Conservation (phyloP, 2,888 invertebrate species). For the Campaea margaritaria region DNA sequence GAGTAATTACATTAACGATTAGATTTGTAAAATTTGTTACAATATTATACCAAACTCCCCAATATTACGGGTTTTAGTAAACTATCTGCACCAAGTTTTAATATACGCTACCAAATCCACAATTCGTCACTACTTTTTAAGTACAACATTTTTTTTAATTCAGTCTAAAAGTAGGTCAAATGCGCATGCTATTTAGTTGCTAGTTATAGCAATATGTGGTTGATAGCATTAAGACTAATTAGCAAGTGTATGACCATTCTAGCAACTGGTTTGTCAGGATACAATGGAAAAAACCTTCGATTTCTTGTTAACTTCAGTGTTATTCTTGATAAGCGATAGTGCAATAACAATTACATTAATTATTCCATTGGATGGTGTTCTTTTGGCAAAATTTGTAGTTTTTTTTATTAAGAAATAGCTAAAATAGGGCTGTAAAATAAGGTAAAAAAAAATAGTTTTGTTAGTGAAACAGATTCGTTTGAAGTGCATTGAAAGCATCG, state of each 20-base stretch:
- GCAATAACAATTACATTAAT: conserved; percentile 68
- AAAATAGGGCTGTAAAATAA: conserved; percentile 77
- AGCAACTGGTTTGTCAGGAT: conserved; percentile 1
- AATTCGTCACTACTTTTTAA: conserved; percentile 27
- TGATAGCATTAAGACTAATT: background rate
- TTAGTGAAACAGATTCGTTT: conserved; percentile 53
- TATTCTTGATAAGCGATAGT: conserved; percentile 60
- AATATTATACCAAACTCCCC: conserved; percentile 9
- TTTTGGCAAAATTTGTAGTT: conserved; percentile 57
- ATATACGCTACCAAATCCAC: conserved; percentile 1
- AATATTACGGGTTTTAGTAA: conserved; percentile 4
- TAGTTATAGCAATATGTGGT: background rate
- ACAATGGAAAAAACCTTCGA: conserved; percentile 18
- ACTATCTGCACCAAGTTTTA: background rate
- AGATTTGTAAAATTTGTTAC: conserved; percentile 17
- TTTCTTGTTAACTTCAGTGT: conserved; percentile 31
- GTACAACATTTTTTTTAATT: conserved; percentile 1
- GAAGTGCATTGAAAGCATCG: conserved; percentile 58
- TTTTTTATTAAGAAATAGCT: conserved; percentile 54
- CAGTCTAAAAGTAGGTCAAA: background rate
- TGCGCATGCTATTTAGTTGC: background rate
- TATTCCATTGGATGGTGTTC: conserved; percentile 71
- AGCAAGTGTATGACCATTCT: conserved; percentile 1
- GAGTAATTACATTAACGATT: conserved; percentile 27
- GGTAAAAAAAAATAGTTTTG: conserved; percentile 61